Percentiles rank a stretch among this genome's conserved stretches.
phyloP scores from a whole-genome alignment of 2,888 invertebrate genomes.

The Helleia helle region DNA sequence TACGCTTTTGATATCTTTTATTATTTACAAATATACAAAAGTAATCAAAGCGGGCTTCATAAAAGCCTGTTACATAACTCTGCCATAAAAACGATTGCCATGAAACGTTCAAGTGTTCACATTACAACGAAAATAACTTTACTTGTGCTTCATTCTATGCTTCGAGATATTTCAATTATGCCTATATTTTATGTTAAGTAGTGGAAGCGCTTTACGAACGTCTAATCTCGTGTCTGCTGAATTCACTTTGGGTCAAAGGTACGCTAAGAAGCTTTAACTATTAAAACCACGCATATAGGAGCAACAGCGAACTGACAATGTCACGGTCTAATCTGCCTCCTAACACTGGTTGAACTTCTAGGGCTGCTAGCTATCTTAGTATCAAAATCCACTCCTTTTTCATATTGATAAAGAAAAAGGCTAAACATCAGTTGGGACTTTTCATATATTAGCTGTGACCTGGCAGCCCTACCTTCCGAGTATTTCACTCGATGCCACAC shows the following conservation, averaged over 20 bases:
- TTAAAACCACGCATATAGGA: constrained; percentile 5
- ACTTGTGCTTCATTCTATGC: constrained; percentile 1
- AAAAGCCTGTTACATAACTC: constrained; percentile 8
- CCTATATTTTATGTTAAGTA: constrained; percentile 1
- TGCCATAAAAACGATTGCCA: constrained; percentile 2
- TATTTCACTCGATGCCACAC: no score
- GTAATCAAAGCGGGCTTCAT: constrained; percentile 13
- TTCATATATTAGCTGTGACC: no score
- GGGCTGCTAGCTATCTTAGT: background rate
- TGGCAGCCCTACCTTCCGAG: background rate
- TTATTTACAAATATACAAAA: constrained; percentile 9
- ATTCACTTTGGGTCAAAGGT: constrained; percentile 1
- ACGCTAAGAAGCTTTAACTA: constrained; percentile 2
- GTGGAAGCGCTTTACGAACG: constrained; percentile 1
- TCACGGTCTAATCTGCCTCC: background rate
- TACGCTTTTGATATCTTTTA: constrained; percentile 19
- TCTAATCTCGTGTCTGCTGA: background rate
- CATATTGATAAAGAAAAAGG: background rate
- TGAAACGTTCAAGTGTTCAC: background rate
- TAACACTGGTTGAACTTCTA: background rate
- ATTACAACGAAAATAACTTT: background rate
- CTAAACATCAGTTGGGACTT: no score
- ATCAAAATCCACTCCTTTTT: background rate
- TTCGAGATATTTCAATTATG: background rate
- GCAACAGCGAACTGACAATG: background rate